Base-by-base conservation (phyloP, 92 coral and sea anemone genomes). In the Palythoa grandis region DNA sequence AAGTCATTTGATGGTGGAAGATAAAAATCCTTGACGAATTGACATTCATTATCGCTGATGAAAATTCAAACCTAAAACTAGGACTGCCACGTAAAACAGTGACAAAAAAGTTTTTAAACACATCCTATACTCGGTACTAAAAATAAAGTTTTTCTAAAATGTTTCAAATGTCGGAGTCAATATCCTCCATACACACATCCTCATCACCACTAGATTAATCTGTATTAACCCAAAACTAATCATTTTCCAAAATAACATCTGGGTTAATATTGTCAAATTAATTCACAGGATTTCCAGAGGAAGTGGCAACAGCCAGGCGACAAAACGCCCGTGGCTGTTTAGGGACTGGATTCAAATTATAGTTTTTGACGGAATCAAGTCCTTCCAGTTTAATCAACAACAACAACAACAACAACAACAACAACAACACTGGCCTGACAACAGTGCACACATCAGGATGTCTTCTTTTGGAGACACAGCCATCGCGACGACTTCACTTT, bases 401-500 rank as follows among this genome's bases (percentile, higher is more conserved):
- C n/a, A n/a, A n/a, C n/a, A n/a, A n/a, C n/a, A n/a, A n/a, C n/a
- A n/a, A n/a, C n/a, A n/a, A n/a, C n/a, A n/a, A n/a, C n/a, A n/a
- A n/a, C n/a, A n/a, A n/a, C n/a, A n/a, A n/a, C n/a, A n/a, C 1
- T 69, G 19, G 14, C 48, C 74, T 3, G 74, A 69, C 0, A 39
- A 69, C 4, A 69, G 19, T 9, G 74, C 47, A 29, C 74, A 69
- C 17, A 69, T 2, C 43, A 69, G 12, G 39, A 29, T 9, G 17
- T 69, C 40, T 1, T 69, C 40, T 7, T 69, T 17, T 8, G 74
- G 74, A 69, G 74, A 84, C 52, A 84, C 25, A 43, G 87, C 71
- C 14, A 72, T 39, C 10, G 69, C 52, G 15, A 84, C 23, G 23
- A 72, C 23, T 12, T 76, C 82, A 7, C 65, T 71, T 22, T 75